Base-by-base conservation (phyloP, 2,888 invertebrate species). In the Agrochola litura region DNA sequence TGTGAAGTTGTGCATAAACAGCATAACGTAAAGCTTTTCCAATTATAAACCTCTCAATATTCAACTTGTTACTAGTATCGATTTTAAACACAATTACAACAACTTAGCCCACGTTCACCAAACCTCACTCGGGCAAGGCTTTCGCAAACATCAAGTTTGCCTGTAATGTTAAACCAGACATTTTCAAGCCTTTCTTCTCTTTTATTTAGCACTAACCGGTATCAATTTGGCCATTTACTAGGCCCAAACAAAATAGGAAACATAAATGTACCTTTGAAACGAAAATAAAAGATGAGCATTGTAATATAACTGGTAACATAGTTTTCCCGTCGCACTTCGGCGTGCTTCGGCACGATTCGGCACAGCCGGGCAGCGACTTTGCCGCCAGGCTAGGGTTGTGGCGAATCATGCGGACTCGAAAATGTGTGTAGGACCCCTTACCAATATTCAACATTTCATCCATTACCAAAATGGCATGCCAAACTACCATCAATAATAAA, bases 401-500 rank as follows among this genome's bases (percentile, higher is more conserved):
- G 6, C 6, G 25, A 58, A 58, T 14, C 25, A n/a, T 25, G 2
- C 14, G 6, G 6, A 58, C 14, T 12, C n/a, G 56, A 56, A 56
- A 6, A 9, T 14, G 12, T n/a, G 4, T 14, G 14, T 10, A 37
- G 22, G 25, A 37, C 58, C 30, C 10, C 25, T 68, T 22, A n/a
- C 16, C 43, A 58, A 52, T 76, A 63, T 58, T 64, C 49, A 52
- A 52, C 16, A 49, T 49, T 49, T 16, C 16, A 16, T 4, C 19
- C 58, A 66, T 66, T 68, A 58, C 25, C 25, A 14, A 73, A 56
- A 68, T 64, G 8, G 68, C 65, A 69, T 74, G 71, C 22, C 66
- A 67, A 72, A 86, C 69, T 12, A 63, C 30, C 49, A 75, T 82
- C 63, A 19, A 72, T 61, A 68, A 68, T 60, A 64, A 66, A 74